phyloP scores from a whole-genome alignment of 2,888 invertebrate species.

The Epirrhoe tristata region DNA sequence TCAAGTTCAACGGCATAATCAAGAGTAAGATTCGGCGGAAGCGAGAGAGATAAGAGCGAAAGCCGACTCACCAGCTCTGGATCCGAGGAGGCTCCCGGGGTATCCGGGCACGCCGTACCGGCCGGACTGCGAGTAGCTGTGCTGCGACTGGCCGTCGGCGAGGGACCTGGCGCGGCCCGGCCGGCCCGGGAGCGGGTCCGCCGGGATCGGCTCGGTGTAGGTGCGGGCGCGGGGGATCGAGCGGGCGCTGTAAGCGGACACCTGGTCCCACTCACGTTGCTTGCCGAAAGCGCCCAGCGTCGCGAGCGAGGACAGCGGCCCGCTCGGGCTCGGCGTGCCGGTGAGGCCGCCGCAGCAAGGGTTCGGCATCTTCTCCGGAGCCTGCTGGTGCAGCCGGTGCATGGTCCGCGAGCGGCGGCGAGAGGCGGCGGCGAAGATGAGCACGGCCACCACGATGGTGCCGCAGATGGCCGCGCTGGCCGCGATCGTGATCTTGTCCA shows the following conservation, averaged over 20 bases:
- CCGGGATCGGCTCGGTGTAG: slow-evolving; percentile 87
- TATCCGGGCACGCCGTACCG: slow-evolving; percentile 91
- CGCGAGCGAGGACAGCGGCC: slow-evolving; percentile 92
- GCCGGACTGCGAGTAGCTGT: slow-evolving; percentile 94
- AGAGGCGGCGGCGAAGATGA: slow-evolving; percentile 95
- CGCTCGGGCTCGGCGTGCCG: slow-evolving; percentile 91
- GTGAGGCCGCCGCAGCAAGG: slow-evolving; percentile 91
- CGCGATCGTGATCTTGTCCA: slow-evolving; percentile 98
- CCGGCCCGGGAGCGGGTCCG: slow-evolving; percentile 92
- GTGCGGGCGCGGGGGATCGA: slow-evolving; percentile 95
- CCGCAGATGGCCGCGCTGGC: slow-evolving; percentile 97
- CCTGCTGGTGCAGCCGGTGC: slow-evolving; percentile 89
- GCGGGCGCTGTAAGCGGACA: slow-evolving; percentile 95
- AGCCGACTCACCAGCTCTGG: slow-evolving; percentile 74
- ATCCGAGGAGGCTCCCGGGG: slow-evolving; percentile 87
- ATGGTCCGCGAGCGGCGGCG: slow-evolving; percentile 91
- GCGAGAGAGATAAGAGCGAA: slow-evolving; percentile 46
- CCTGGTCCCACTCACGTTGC: slow-evolving; percentile 90
- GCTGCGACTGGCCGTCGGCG: slow-evolving; percentile 95
- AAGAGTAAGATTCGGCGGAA: slow-evolving; percentile 5
- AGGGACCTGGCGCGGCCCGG: slow-evolving; percentile 92
- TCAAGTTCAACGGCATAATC: neutral
- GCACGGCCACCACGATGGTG: slow-evolving; percentile 95
- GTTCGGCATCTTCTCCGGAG: slow-evolving; percentile 89
- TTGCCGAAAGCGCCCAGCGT: slow-evolving; percentile 94